phyloP scores from a whole-genome alignment of 1,140 invertebrate genomes.

The Mesaphorura yosii region DNA sequence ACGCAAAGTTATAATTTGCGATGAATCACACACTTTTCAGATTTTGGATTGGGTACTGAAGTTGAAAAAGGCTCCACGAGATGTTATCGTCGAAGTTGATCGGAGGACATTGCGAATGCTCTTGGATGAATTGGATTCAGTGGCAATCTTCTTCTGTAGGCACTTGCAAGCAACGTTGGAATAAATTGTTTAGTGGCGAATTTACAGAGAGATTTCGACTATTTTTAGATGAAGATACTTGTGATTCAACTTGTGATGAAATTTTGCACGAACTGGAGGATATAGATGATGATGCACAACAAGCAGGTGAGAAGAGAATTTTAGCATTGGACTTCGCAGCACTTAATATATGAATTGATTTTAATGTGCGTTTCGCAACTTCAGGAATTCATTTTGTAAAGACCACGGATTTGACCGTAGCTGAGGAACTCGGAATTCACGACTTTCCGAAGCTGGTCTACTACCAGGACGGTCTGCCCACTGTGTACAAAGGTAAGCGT shows the following conservation, averaged over 20 bases:
- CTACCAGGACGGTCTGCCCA: slow-evolving; percentile 83
- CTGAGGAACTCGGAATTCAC: slow-evolving; percentile 72
- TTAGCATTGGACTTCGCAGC: not conserved
- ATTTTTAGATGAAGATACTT: slow-evolving; percentile 53
- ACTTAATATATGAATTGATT: not conserved
- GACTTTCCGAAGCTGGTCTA: slow-evolving; percentile 81
- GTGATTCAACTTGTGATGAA: slow-evolving; percentile 65
- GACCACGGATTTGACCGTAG: slow-evolving; percentile 75
- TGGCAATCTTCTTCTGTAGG: slow-evolving; percentile 88
- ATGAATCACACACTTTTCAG: slow-evolving; percentile 41
- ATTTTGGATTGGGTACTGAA: slow-evolving; percentile 73
- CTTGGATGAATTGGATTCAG: slow-evolving; percentile 77
- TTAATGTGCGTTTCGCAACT: not conserved
- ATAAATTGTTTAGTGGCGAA: not conserved
- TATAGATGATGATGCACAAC: slow-evolving; percentile 85
- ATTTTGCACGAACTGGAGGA: slow-evolving; percentile 81
- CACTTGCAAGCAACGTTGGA: slow-evolving; percentile 31
- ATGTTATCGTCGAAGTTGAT: slow-evolving; percentile 84
- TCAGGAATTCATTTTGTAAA: slow-evolving; percentile 83
- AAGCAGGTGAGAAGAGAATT: slow-evolving; percentile 39
- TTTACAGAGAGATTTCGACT: slow-evolving; percentile 4
- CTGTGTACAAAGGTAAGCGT: slow-evolving; percentile 82
- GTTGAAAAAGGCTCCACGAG: slow-evolving; percentile 66
- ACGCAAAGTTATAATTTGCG: too few species aligned
- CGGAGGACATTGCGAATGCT: slow-evolving; percentile 76